Percentiles rank a stretch among this genome's conserved stretches.
Evolutionary conservation across 2,797 vertebrate genomes (phyloP).

Genomic region (Falco berigora): DNA sequence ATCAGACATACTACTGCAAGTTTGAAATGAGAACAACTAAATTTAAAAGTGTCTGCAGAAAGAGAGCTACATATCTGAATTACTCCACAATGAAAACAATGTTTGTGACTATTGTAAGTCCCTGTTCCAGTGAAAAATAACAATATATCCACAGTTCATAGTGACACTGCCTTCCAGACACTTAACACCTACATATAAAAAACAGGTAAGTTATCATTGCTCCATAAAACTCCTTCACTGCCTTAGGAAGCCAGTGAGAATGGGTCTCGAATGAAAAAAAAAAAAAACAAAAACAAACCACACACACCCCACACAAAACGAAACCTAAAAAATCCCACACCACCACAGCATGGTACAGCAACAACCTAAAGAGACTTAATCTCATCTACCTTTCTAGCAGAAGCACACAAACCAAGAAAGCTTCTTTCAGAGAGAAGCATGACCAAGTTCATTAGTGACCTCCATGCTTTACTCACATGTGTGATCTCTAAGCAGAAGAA

Average conservation of each 20-base stretch:
- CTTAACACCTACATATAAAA: neutral
- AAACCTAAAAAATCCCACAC: neutral
- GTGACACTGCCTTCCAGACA: neutral
- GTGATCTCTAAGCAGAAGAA: neutral
- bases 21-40: neutral
- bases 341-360: neutral
- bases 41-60: neutral
- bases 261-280: neutral
- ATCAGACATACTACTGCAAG: neutral
- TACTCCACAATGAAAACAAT: neutral
- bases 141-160: neutral
- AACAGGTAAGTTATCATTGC: neutral
- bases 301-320: neutral
- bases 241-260: neutral
- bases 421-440: neutral
- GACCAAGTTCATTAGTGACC: neutral
- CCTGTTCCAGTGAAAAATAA: neutral
- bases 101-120: neutral
- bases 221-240: neutral
- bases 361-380: neutral
- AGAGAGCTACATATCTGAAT: neutral
- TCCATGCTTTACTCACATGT: accelerated
- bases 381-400: neutral
- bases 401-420: neutral
- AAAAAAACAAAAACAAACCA: too few species aligned